These are phyloP conservation scores for Istiophorus platypterus DNA, from an alignment of 2,113 vertebrate genomes.

Conservation along the genomic window DNA sequence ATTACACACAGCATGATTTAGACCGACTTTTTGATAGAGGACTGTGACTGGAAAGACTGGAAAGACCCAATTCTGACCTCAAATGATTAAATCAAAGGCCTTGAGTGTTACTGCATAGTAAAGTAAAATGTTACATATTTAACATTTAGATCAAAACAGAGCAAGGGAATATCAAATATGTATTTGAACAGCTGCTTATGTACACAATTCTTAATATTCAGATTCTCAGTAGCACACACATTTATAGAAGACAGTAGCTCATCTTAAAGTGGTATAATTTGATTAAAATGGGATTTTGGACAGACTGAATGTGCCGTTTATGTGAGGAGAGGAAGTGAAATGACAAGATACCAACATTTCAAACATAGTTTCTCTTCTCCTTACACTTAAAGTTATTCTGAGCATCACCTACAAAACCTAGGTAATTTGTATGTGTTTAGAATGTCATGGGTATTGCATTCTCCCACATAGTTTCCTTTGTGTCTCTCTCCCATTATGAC, in stretches of 20 bases:
- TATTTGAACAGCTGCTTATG: neutral
- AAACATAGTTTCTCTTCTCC: slow-evolving; percentile 27
- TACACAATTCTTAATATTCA: slow-evolving; percentile 26
- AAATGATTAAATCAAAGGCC: slow-evolving; percentile 8
- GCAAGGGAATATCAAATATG: slow-evolving; percentile 18
- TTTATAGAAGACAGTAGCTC: neutral
- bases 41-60: neutral
- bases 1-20: slow-evolving; percentile 31
- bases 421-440: slow-evolving; percentile 31
- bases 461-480: slow-evolving; percentile 58
- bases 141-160: slow-evolving; percentile 12
- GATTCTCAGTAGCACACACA: neutral
- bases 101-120: slow-evolving; percentile 34
- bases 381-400: slow-evolving; percentile 14
- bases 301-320: neutral
- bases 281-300: slow-evolving; percentile 21
- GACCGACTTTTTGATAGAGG: slow-evolving; percentile 15
- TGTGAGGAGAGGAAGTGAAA: slow-evolving; percentile 1
- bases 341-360: slow-evolving; percentile 15
- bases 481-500: slow-evolving; percentile 57
- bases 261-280: neutral
- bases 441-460: slow-evolving; percentile 42
- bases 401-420: slow-evolving; percentile 16
- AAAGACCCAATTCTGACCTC: slow-evolving; percentile 3
- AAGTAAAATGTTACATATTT: slow-evolving; percentile 23